Percentiles rank a stretch among this genome's conserved stretches.
Conservation (phyloP, 2,797 vertebrate species). For the Sebastes vulpes region DNA sequence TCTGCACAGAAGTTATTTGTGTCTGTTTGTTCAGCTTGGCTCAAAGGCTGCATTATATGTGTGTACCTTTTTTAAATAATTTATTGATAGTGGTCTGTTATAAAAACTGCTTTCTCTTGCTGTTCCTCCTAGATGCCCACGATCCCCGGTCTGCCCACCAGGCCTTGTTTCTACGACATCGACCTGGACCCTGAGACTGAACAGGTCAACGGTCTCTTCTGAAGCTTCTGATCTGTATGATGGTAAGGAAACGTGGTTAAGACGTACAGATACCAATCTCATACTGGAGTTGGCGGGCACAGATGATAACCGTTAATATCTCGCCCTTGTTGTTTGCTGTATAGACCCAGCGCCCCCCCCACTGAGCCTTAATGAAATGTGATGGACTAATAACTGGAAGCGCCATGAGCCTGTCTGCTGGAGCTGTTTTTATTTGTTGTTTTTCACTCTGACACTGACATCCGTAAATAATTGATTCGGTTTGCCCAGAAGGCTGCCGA, state of each 20-base stretch:
- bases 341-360: neutral
- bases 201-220: constrained; percentile 94
- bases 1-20: neutral
- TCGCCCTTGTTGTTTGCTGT: neutral
- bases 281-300: neutral
- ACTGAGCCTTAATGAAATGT: constrained; percentile 34
- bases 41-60: neutral
- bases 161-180: constrained; percentile 98
- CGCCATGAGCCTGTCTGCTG: neutral
- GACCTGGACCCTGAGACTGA: constrained; percentile 94
- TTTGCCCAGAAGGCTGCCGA: neutral
- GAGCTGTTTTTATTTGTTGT: constrained; percentile 12
- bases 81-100: neutral
- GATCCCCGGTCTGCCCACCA: constrained; percentile 96
- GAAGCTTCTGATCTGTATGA: constrained; percentile 3
- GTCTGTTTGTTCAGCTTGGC: neutral
- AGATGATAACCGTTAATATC: neutral
- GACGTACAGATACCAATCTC: neutral
- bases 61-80: neutral
- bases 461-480: constrained; percentile 43
- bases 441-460: constrained; percentile 25
- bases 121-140: constrained; percentile 92
- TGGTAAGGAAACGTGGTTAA: constrained; percentile 34
- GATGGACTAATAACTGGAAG: constrained; percentile 37
- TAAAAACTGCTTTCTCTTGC: neutral